A percentile compares a stretch with the other conserved stretches of the same genome.
Evolutionary conservation across 2,888 invertebrate species (phyloP).

Genomic region (Synergus laeviventris): DNA sequence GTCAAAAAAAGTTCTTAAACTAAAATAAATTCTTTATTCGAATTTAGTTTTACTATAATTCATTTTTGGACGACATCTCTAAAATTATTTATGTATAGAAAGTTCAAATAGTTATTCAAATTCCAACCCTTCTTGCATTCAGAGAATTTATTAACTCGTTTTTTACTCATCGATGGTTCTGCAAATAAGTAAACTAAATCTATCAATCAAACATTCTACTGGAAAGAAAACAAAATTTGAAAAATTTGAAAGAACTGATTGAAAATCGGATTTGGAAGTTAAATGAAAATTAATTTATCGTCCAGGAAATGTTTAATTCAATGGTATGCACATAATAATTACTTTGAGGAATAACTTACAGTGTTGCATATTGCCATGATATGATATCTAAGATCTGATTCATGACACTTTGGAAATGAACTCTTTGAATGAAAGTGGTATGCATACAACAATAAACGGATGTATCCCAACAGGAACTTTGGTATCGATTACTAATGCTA

Average conservation of each 20-base stretch:
- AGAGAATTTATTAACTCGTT: background rate
- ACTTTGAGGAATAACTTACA: conserved; percentile 7
- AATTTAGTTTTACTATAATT: background rate
- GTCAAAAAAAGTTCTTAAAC: background rate
- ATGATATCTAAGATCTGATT: conserved; percentile 27
- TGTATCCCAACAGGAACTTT: conserved; percentile 10
- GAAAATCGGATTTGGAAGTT: background rate
- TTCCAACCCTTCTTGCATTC: background rate
- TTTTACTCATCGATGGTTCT: background rate
- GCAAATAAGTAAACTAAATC: background rate
- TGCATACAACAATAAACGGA: conserved; percentile 16
- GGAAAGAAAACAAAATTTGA: background rate
- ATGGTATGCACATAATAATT: conserved; percentile 9
- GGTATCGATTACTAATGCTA: conserved; percentile 38
- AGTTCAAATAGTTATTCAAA: background rate
- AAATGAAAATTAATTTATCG: conserved; percentile 25
- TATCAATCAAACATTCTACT: background rate
- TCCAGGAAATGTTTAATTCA: background rate
- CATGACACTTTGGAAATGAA: conserved; percentile 19
- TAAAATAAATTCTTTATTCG: background rate
- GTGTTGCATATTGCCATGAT: conserved; percentile 25
- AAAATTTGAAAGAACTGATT: background rate
- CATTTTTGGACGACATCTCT: background rate
- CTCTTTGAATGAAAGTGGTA: conserved; percentile 26
- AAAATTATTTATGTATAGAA: background rate